Conservation (phyloP, 2,888 invertebrate genomes). For the Acleris holmiana region DNA sequence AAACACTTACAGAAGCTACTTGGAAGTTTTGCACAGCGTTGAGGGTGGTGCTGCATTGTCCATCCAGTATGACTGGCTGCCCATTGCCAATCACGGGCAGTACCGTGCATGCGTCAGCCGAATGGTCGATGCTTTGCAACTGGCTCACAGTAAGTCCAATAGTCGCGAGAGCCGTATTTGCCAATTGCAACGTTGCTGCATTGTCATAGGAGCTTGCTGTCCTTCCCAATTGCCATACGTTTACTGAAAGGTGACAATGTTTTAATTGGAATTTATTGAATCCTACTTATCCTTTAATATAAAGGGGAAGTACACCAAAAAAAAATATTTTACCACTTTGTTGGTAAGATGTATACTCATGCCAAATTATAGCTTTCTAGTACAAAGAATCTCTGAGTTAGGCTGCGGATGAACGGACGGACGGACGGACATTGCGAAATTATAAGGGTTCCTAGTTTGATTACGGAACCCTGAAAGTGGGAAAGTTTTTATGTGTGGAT, state of each 20-base stretch:
- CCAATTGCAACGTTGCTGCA: constrained; percentile 5
- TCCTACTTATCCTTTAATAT: too few relatives aligned
- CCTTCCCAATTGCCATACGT: constrained; percentile 32
- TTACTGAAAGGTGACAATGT: constrained; percentile 20
- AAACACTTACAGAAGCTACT: constrained; percentile 50
- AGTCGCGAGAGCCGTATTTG: not conserved
- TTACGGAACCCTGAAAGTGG: too few relatives aligned
- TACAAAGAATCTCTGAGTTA: too few relatives aligned
- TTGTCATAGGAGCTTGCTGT: constrained; percentile 11
- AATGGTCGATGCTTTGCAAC: constrained; percentile 47
- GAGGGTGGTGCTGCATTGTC: constrained; percentile 59
- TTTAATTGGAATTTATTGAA: not conserved
- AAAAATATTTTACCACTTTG: too few relatives aligned
- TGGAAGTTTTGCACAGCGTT: constrained; percentile 55
- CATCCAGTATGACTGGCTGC: constrained; percentile 55
- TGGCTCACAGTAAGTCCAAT: constrained; percentile 2
- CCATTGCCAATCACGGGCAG: constrained; percentile 55
- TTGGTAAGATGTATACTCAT: too few relatives aligned
- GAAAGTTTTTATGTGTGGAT: too few relatives aligned
- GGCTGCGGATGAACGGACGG: too few relatives aligned
- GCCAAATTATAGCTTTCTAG: too few relatives aligned
- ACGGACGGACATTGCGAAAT: too few relatives aligned
- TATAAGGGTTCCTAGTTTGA: too few relatives aligned
- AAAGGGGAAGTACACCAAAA: too few relatives aligned
- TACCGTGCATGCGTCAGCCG: constrained; percentile 59